Conservation (phyloP, 1,140 invertebrate species). For the Euura saliciscinereae region DNA sequence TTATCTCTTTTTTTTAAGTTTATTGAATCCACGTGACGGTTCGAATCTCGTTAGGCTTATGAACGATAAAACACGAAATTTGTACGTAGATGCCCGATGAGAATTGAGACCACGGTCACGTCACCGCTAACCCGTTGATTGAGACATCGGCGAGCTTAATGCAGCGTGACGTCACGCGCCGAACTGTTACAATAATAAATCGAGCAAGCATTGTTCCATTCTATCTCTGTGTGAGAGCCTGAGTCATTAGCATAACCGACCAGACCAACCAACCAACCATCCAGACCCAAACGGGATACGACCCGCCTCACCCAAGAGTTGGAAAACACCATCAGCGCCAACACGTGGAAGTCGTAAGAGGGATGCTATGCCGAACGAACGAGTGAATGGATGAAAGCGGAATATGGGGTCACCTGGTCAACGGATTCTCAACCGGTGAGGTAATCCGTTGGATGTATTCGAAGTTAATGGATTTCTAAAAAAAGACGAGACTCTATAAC, state of each 20-base stretch:
- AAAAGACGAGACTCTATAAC: background rate
- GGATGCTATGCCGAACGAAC: constrained; percentile 1
- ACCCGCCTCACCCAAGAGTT: constrained; percentile 12
- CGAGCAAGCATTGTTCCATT: constrained; percentile 36
- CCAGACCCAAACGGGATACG: background rate
- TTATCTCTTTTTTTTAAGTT: too few species aligned
- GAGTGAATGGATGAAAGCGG: background rate
- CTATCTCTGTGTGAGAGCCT: constrained; percentile 14
- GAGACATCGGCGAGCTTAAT: constrained; percentile 45
- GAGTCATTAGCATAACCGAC: constrained; percentile 48
- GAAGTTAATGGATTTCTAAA: background rate
- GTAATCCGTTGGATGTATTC: background rate
- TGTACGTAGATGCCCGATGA: background rate
- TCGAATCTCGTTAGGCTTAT: too few species aligned
- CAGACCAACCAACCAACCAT: constrained; percentile 36
- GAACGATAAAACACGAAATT: too few species aligned
- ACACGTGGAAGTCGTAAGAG: constrained; percentile 6
- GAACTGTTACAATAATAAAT: constrained; percentile 46
- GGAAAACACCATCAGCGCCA: background rate
- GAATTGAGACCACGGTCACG: constrained; percentile 13
- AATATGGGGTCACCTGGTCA: background rate
- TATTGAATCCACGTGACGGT: too few species aligned
- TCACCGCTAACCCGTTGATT: constrained; percentile 31
- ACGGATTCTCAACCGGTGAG: background rate
- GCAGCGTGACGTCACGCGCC: constrained; percentile 40